Evolutionary conservation across 2,888 invertebrate species (phyloP).

Genomic region (Pteria penguin): DNA sequence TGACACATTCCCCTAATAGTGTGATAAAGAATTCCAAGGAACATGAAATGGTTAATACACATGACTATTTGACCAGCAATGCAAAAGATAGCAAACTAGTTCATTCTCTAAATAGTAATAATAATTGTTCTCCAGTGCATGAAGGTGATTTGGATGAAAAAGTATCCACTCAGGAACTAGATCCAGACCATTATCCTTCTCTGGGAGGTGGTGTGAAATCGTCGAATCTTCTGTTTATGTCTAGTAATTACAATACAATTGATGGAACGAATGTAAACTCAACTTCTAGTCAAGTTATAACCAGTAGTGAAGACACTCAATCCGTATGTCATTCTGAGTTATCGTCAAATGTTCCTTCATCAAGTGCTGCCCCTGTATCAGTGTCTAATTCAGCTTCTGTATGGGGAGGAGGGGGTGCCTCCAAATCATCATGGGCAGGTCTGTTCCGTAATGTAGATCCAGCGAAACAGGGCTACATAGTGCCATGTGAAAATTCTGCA

Average conservation of each 20-base stretch:
- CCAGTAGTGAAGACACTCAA: not conserved
- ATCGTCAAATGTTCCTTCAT: not conserved
- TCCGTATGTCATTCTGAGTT: not conserved
- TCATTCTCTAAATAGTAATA: no score
- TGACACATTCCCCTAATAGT: no score
- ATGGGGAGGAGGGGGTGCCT: slow-evolving; percentile 6
- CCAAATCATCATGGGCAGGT: slow-evolving; percentile 61
- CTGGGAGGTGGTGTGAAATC: not conserved
- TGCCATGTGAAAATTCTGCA: slow-evolving; percentile 8
- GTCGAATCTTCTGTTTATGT: not conserved
- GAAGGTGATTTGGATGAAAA: no score
- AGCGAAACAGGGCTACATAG: slow-evolving; percentile 26
- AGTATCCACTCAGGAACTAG: slow-evolving; percentile 4
- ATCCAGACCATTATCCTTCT: slow-evolving; percentile 12
- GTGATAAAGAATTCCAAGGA: no score
- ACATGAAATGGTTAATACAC: no score
- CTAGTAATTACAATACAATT: not conserved
- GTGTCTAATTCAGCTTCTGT: not conserved
- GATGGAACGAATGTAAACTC: not conserved
- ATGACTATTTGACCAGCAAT: no score
- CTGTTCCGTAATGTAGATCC: slow-evolving; percentile 52
- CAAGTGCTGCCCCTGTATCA: not conserved
- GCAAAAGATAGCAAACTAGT: no score
- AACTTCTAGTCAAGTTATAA: not conserved
- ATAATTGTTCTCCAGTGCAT: no score